phyloP scores from a whole-genome alignment of 2,888 invertebrate genomes.

The Taphrorychus bicolor region DNA sequence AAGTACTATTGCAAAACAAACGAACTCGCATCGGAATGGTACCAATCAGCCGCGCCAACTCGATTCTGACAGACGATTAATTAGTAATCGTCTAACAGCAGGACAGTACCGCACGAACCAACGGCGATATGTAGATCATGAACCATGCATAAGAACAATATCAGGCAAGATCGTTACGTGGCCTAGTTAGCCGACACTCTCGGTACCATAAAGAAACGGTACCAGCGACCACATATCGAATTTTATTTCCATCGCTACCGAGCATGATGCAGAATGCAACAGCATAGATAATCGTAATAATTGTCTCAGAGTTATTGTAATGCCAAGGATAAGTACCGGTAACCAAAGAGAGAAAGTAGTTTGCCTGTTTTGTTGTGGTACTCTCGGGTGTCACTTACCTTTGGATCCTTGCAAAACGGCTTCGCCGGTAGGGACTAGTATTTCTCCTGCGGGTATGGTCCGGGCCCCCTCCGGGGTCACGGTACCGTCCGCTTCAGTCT shows the following conservation, averaged over 20 bases:
- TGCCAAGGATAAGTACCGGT: conserved; percentile 26
- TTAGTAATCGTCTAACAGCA: conserved; percentile 14
- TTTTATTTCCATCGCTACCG: conserved; percentile 14
- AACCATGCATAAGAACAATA: conserved; percentile 18
- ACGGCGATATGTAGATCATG: conserved; percentile 15
- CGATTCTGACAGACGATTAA: conserved; percentile 6
- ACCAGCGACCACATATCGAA: conserved; percentile 10
- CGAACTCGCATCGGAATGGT: no score
- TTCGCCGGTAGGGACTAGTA: conserved; percentile 80
- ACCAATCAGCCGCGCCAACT: not conserved
- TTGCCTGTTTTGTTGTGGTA: not conserved
- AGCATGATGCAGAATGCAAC: conserved; percentile 12
- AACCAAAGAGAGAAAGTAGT: not conserved
- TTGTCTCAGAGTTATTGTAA: conserved; percentile 33
- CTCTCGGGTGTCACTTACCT: conserved; percentile 50
- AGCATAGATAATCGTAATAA: conserved; percentile 31
- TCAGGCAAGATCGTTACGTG: conserved; percentile 18
- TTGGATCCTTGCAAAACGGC: conserved; percentile 71
- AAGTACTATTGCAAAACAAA: no score
- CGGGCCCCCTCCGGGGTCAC: conserved; percentile 72
- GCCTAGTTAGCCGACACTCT: conserved; percentile 22
- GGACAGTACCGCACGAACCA: not conserved
- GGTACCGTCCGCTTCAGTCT: conserved; percentile 66
- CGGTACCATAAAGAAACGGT: conserved; percentile 13
- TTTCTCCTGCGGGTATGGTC: conserved; percentile 80